phyloP scores from a whole-genome alignment of 2,797 vertebrate genomes.

The Poeciliopsis paucimaculata region DNA sequence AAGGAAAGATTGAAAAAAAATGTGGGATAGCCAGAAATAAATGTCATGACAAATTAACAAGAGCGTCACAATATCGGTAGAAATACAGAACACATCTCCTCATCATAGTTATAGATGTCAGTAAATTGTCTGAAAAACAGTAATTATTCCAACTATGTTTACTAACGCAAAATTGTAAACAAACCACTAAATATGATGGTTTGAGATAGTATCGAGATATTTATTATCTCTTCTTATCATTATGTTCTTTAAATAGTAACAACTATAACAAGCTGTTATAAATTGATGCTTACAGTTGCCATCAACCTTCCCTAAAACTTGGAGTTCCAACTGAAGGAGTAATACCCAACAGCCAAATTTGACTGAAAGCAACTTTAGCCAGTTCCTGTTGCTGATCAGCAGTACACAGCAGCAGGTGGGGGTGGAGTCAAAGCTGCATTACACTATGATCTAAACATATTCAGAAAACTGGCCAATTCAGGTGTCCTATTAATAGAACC shows the following conservation, averaged over 20 bases:
- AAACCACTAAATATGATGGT: background rate
- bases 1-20: background rate
- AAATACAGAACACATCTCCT: background rate
- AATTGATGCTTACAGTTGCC: background rate
- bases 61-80: background rate
- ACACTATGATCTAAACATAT: background rate
- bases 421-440: background rate
- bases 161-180: background rate
- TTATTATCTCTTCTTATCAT: background rate
- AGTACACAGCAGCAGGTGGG: background rate
- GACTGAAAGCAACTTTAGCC: background rate
- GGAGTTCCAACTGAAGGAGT: background rate
- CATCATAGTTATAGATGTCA: background rate
- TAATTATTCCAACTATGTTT: background rate
- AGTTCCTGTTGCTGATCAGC: background rate
- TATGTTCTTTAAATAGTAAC: background rate
- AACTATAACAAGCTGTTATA: background rate
- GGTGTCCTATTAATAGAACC: background rate
- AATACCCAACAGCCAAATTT: background rate
- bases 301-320: background rate
- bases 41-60: background rate
- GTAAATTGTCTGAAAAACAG: background rate
- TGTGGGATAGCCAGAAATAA: background rate
- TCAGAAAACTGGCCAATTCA: background rate
- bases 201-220: background rate